Base-by-base conservation (phyloP, 2,113 vertebrate genomes). In the Pollimyrus isidori region DNA sequence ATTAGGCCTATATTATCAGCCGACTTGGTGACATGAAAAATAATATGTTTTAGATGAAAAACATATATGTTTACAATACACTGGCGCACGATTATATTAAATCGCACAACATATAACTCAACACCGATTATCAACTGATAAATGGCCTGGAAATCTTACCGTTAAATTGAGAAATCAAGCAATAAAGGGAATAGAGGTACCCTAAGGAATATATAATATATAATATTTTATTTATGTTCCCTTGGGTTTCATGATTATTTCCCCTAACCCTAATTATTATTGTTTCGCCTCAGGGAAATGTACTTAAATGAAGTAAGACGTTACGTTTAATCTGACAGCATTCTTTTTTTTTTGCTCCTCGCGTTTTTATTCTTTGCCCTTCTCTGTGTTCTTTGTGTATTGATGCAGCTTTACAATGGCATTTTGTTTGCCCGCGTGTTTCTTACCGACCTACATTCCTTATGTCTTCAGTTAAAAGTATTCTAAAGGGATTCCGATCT, bases 361-460 rank as follows among this genome's bases (percentile, higher is more conserved):
- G 39, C 87, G 91, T 92, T 91, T 90, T 92, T 94, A 94, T 96
- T 93, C 50, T 89, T 89, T 88, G 7, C 23, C 26, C 62, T 26
- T 30, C 26, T 30, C 10, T 48, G 73, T 93, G 94, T 96, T 95
- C 95, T 95, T 94, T 93, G 96, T 95, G 94, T 94, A 93, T 9
- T 93, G 95, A 96, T 95, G 93, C 94, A 93, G 95, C 95, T 92
- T 95, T 92, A 99, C 97, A 99, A 98, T 96, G 95, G 93, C 95
- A 97, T 97, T 97, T 96, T 97, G 97, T 97, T 95, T 85, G 93
- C 93, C 94, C 95, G 97, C 97, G 97, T 97, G 95, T 95, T 94
- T 94, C 90, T 94, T 94, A 96, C 96, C 96, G 95, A 94, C 92
- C 93, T 96, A 95, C 97, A 97, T 97, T 98, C 96, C 95, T 96